Conservation (phyloP, 2,113 vertebrate species). For the Nycticebus coucang region DNA sequence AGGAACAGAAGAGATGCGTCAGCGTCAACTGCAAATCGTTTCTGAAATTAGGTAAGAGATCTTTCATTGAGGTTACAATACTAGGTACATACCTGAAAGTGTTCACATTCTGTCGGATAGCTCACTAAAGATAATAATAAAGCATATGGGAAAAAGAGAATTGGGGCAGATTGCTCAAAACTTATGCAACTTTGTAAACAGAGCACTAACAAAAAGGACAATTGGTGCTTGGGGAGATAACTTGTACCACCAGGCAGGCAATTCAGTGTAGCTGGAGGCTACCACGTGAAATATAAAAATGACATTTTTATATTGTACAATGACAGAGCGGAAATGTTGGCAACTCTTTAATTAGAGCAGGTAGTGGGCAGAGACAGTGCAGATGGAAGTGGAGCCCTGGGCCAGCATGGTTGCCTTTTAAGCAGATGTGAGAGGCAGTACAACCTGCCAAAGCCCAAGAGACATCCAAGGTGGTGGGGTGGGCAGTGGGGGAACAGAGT, state of each 20-base stretch:
- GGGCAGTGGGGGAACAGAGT: background rate
- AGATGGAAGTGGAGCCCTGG: background rate
- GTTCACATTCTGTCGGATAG: constrained; percentile 8
- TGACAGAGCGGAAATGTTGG: background rate
- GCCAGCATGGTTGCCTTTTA: background rate
- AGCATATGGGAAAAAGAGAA: background rate
- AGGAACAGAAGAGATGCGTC: constrained; percentile 73
- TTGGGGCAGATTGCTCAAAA: constrained; percentile 40
- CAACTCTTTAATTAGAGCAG: background rate
- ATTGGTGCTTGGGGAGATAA: background rate
- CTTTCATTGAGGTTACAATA: background rate
- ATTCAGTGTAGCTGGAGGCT: background rate
- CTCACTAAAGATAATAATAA: constrained; percentile 42
- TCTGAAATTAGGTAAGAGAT: constrained; percentile 80
- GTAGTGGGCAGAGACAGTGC: background rate
- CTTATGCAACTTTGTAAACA: constrained; percentile 10
- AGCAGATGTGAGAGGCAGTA: background rate
- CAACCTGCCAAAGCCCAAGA: background rate
- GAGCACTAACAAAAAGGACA: constrained; percentile 15
- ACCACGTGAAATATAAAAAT: background rate
- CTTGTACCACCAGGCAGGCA: background rate
- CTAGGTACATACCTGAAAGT: constrained; percentile 35
- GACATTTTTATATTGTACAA: background rate
- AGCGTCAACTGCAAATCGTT: constrained; percentile 65
- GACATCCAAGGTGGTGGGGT: background rate